Conservation (phyloP, 2,113 vertebrate genomes). For the Calidris pugnax region DNA sequence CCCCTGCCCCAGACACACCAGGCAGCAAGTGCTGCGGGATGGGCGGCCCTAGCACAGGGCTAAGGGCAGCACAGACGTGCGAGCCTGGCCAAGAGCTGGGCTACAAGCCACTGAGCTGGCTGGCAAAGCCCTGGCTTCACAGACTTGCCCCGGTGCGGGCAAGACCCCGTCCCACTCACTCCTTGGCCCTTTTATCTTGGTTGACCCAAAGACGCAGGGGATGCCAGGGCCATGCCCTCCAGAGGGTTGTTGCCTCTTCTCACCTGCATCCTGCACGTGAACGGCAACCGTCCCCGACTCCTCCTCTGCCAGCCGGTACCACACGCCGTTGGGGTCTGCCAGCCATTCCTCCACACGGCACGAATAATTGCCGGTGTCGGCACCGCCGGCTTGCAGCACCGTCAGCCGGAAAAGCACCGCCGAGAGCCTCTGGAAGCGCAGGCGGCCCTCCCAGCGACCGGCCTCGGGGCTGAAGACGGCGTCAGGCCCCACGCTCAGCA, state of each 20-base stretch:
- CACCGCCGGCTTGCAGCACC: conserved; percentile 78
- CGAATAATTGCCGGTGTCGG: conserved; percentile 88
- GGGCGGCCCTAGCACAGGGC: neutral
- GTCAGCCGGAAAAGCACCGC: conserved; percentile 88
- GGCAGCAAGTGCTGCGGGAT: neutral
- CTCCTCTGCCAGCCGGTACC: conserved; percentile 91
- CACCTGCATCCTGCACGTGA: conserved; percentile 85
- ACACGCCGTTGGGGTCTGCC: conserved; percentile 84
- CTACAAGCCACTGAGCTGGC: fast-evolving
- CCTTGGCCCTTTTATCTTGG: neutral
- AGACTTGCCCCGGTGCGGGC: neutral
- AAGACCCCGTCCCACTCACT: neutral
- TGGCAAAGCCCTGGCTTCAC: neutral
- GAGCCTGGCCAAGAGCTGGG: neutral
- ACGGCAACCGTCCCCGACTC: conserved; percentile 85
- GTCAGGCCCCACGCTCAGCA: conserved; percentile 71
- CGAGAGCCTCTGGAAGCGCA: conserved; percentile 89
- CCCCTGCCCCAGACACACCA: neutral
- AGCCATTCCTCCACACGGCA: conserved; percentile 95
- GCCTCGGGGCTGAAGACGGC: conserved; percentile 88
- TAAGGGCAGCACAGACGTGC: neutral
- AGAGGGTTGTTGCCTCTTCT: neutral
- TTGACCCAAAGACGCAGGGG: neutral
- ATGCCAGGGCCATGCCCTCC: neutral
- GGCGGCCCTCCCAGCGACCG: conserved; percentile 82